Conservation (phyloP, 2,797 vertebrate species). For the Alcedo quadribrachys region DNA sequence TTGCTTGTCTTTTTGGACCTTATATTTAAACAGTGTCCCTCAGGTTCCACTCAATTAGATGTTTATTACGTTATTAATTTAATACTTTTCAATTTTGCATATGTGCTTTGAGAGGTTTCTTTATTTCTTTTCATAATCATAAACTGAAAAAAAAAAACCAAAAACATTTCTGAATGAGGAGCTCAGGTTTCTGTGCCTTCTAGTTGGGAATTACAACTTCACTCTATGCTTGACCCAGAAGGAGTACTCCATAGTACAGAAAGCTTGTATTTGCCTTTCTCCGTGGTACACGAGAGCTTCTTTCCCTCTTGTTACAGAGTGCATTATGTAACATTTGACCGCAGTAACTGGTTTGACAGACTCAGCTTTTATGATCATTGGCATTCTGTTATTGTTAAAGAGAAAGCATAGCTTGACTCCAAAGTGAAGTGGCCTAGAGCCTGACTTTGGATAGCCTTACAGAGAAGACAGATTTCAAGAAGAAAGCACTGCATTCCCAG, state of each 20-base stretch:
- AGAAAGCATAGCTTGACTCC: neutral
- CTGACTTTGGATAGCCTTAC: neutral
- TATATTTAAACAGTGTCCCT: neutral
- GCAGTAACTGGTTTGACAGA: neutral
- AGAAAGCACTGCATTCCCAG: neutral
- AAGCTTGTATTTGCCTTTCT: neutral
- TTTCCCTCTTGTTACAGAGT: neutral
- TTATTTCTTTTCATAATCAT: neutral
- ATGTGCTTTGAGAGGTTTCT: neutral
- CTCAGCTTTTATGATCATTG: neutral
- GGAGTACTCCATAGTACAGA: neutral
- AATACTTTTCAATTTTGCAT: neutral
- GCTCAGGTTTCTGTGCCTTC: neutral
- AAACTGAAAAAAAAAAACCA: neutral
- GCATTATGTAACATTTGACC: neutral
- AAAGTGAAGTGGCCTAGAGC: neutral
- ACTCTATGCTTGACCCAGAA: neutral
- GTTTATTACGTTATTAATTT: neutral
- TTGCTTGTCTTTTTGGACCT: neutral
- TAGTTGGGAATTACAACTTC: neutral
- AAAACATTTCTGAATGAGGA: neutral
- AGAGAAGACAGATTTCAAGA: neutral
- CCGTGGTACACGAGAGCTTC: neutral
- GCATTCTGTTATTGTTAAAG: neutral
- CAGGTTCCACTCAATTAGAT: neutral